Percentiles rank a stretch among this genome's conserved stretches.
Evolutionary conservation across 2,797 vertebrate species (phyloP).

Genomic region (Vipera latastei): DNA sequence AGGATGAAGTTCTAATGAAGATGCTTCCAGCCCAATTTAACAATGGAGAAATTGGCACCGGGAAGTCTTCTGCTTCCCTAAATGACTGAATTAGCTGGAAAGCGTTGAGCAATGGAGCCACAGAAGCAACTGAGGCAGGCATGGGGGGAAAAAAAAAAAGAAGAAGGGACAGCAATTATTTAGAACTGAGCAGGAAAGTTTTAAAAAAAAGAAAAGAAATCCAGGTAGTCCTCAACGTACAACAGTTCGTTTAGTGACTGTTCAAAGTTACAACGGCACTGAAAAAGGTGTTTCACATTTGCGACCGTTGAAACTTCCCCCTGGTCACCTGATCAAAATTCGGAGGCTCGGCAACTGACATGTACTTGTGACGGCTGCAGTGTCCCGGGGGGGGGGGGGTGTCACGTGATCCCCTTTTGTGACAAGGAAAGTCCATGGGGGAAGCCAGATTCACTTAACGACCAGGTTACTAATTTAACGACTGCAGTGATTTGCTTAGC

Average conservation of each 20-base stretch:
- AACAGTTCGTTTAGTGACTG: background rate
- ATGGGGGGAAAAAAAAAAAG: conserved; percentile 21
- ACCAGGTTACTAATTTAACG: background rate
- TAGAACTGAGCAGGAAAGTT: conserved; percentile 38
- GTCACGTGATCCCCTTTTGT: background rate
- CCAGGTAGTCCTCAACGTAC: background rate
- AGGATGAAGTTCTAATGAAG: background rate
- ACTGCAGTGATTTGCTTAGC: background rate
- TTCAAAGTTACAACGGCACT: background rate
- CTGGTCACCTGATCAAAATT: background rate
- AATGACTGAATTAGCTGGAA: conserved; percentile 58
- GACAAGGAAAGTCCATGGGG: background rate
- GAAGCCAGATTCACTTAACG: background rate
- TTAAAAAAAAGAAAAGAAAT: conserved; percentile 16
- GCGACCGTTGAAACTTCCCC: background rate
- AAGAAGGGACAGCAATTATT: conserved; percentile 27
- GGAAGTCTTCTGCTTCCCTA: conserved; percentile 6
- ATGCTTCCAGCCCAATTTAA: conserved; percentile 34
- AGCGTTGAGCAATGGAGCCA: conserved; percentile 41
- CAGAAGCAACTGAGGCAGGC: conserved; percentile 21
- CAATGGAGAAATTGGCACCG: conserved; percentile 38
- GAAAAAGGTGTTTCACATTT: background rate
- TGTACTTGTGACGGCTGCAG: background rate
- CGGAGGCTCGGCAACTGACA: background rate
- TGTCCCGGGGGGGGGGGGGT: background rate